phyloP scores from a whole-genome alignment of 2,113 vertebrate genomes.

The Nematolebias whitei region DNA sequence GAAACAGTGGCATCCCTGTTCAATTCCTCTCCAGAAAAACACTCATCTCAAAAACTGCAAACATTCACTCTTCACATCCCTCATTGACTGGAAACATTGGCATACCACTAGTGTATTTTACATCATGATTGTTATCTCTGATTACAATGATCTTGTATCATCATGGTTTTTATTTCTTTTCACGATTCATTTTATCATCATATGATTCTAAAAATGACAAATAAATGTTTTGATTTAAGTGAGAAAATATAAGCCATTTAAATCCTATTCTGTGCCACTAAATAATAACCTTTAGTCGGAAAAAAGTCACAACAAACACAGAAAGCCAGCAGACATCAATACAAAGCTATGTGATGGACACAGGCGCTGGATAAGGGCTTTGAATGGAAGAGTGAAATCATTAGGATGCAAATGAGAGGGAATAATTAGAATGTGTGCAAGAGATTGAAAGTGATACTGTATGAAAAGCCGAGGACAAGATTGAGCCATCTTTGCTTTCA shows the following conservation, averaged over 20 bases:
- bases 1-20: too few relatives aligned
- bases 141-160: not conserved
- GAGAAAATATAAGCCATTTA: slow-evolving; percentile 30
- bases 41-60: too few relatives aligned
- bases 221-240: not conserved
- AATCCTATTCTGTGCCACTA: slow-evolving; percentile 18
- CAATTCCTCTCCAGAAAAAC: too few relatives aligned
- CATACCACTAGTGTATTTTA: too few relatives aligned
- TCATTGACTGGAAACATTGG: too few relatives aligned
- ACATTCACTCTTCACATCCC: too few relatives aligned
- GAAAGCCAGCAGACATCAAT: slow-evolving; percentile 49
- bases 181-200: not conserved
- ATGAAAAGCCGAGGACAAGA: slow-evolving; percentile 64
- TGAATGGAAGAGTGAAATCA: slow-evolving; percentile 78
- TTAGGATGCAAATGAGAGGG: slow-evolving; percentile 90
- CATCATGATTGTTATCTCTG: too few relatives aligned
- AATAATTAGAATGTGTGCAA: slow-evolving; percentile 81
- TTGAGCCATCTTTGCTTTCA: slow-evolving; percentile 61
- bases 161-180: not conserved
- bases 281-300: slow-evolving; percentile 40
- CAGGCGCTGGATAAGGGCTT: slow-evolving; percentile 45
- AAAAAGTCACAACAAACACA: slow-evolving; percentile 21
- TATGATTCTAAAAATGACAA: not conserved
- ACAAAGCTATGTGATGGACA: slow-evolving; percentile 60
- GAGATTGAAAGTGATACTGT: slow-evolving; percentile 74